Conservation (phyloP, 2,888 invertebrate species). For the Acrobasis consociella region DNA sequence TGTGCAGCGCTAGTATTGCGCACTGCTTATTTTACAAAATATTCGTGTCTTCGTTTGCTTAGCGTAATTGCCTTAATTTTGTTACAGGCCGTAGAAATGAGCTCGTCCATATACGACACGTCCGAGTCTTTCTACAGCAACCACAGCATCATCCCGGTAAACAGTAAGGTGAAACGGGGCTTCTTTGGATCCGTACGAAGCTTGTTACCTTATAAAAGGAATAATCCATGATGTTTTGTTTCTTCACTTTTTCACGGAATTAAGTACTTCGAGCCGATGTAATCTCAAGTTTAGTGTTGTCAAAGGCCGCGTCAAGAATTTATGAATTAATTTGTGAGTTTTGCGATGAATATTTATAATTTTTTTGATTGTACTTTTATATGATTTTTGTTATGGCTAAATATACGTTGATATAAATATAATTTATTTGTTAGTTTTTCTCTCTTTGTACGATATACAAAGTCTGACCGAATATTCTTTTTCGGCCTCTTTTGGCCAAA, state of each 20-base stretch:
- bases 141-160: slow-evolving; percentile 56
- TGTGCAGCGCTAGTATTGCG: too few relatives aligned
- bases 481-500: too few relatives aligned
- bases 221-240: slow-evolving; percentile 28
- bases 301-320: too few relatives aligned
- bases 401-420: not conserved
- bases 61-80: not conserved
- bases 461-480: too few relatives aligned
- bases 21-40: too few relatives aligned
- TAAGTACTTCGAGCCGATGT: too few relatives aligned
- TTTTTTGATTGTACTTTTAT: slow-evolving; percentile 11
- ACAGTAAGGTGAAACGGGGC: slow-evolving; percentile 58
- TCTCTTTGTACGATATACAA: too few relatives aligned
- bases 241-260: too few relatives aligned
- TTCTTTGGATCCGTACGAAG: slow-evolving; percentile 66
- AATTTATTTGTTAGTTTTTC: too few relatives aligned
- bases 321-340: too few relatives aligned
- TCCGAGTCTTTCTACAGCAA: slow-evolving; percentile 69
- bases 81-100: slow-evolving; percentile 62
- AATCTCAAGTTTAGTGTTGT: too few relatives aligned
- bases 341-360: slow-evolving; percentile 8
- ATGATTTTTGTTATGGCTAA: slow-evolving; percentile 19
- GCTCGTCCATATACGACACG: slow-evolving; percentile 69
- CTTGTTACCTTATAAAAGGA: slow-evolving; percentile 55
- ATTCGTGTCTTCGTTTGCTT: too few relatives aligned